Base-by-base conservation (phyloP, 2,797 vertebrate species). In the Dallia pectoralis region DNA sequence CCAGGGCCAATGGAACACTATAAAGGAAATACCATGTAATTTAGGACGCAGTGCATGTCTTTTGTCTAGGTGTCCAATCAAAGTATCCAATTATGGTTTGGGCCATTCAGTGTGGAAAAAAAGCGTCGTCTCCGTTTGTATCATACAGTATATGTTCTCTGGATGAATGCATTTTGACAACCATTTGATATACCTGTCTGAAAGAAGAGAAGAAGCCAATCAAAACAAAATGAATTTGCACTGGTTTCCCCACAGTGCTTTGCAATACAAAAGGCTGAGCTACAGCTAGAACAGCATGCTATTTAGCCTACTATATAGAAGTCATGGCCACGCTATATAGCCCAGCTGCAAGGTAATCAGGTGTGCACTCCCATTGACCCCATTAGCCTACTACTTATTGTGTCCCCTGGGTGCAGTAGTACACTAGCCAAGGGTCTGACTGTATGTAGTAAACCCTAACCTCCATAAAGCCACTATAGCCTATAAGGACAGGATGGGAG, bases 331-430 rank as follows among this genome's bases (percentile, higher is more conserved):
- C 4, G 53, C 53, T 12, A 59, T 27, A 14, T 59, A 59, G 53
- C 18, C 47, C 25, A 30, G 49, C 67, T n/a, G 48, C 5, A 69
- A 48, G 27, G 49, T 69, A 8, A 49, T 7, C 67, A 69, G 22
- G 22, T 32, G 47, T 51, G 27, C 27, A 30, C 67, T 69, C n/a
- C 22, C 40, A 47, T 29, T 51, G 67, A 69, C 67, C 47, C 67
- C 27, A 19, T 69, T 69, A 4, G 53, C 22, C 11, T 22, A 3
- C 61, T 27, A 63, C 15, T 30, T 9, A 27, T 15, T 30, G 29
- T 14, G 61, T 30, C 53, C 53, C 53, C 11, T 59, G 53, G 53
- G 53, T 63, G 61, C 27, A 18, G 61, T 63, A 15, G 30, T 18
- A 49, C 44, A 49, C 40, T 22, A 68, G 14, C 47, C n/a, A 14